These are phyloP conservation scores for Heliocidaris tuberculata DNA, from an alignment of 35 echinoderm and acorn worm genomes.

Conservation along the genomic window DNA sequence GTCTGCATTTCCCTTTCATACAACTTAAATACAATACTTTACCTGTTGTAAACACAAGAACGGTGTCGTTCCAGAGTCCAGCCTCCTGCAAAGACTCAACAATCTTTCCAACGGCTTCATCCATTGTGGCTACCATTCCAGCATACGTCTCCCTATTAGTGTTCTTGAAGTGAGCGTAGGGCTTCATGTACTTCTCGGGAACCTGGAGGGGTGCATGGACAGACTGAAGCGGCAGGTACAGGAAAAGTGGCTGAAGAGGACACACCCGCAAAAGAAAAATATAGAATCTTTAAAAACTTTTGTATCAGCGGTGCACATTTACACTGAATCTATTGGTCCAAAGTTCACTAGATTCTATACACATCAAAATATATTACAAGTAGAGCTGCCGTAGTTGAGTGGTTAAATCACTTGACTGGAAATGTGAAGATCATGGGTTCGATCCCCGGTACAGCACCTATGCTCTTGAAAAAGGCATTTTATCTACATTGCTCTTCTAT, in stretches of 20 bases:
- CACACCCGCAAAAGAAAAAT: background rate
- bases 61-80: slow-evolving; percentile 55
- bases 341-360: no score
- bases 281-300: no score
- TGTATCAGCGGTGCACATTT: no score
- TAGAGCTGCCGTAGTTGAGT: no score
- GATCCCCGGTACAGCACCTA: no score
- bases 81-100: slow-evolving; percentile 13
- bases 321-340: no score
- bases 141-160: slow-evolving; percentile 34
- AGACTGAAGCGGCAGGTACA: slow-evolving; percentile 62
- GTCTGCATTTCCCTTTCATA: no score
- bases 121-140: slow-evolving; percentile 63
- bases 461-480: no score
- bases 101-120: slow-evolving; percentile 65
- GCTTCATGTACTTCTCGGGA: slow-evolving; percentile 31
- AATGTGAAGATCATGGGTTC: no score
- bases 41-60: slow-evolving; percentile 65
- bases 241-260: slow-evolving; percentile 60
- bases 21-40: background rate
- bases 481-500: no score
- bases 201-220: slow-evolving; percentile 52
- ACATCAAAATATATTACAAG: no score
- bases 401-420: no score
- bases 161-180: slow-evolving; percentile 24